A percentile compares a stretch with the other conserved stretches of the same genome.
These are phyloP conservation scores for Chelonus formosanus DNA, from an alignment of 2,888 invertebrate genomes.

Conservation along the genomic window DNA sequence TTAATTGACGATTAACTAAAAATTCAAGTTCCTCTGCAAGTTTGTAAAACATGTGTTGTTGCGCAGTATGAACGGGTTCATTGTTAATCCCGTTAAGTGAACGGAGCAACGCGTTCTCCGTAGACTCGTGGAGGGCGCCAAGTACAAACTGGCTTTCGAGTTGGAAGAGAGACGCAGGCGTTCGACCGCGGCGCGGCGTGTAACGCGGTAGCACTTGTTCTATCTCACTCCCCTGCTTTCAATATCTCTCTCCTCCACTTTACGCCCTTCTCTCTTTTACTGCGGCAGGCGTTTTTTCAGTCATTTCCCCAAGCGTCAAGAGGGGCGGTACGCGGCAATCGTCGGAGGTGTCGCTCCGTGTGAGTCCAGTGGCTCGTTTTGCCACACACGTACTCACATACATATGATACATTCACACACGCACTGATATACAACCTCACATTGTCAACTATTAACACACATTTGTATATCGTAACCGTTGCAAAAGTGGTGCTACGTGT, in stretches of 20 bases:
- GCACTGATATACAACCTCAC: neutral
- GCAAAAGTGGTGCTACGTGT: constrained; percentile 9
- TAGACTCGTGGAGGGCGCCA: constrained; percentile 45
- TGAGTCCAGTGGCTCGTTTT: constrained; percentile 32
- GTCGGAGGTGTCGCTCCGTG: constrained; percentile 38
- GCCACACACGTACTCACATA: constrained; percentile 27
- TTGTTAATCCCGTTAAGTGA: constrained; percentile 14
- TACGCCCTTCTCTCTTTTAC: constrained; percentile 24
- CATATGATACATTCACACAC: neutral
- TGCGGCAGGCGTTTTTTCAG: constrained; percentile 30
- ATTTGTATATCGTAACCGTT: constrained; percentile 12
- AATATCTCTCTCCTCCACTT: constrained; percentile 37
- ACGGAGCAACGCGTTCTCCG: constrained; percentile 23
- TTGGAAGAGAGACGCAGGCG: constrained; percentile 43
- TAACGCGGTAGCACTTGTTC: constrained; percentile 54
- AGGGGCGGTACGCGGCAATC: constrained; percentile 36
- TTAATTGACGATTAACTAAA: neutral
- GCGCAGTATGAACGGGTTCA: constrained; percentile 4
- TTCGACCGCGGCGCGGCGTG: constrained; percentile 61
- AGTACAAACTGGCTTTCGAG: constrained; percentile 56
- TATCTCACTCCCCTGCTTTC: constrained; percentile 42
- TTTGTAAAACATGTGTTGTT: constrained; percentile 18
- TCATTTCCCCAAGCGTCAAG: constrained; percentile 26
- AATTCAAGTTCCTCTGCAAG: constrained; percentile 6
- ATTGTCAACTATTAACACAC: constrained; percentile 18